Percentiles rank a stretch among this genome's conserved stretches.
Conservation (phyloP, 2,888 invertebrate species). For the Epistrophe grossulariae region DNA sequence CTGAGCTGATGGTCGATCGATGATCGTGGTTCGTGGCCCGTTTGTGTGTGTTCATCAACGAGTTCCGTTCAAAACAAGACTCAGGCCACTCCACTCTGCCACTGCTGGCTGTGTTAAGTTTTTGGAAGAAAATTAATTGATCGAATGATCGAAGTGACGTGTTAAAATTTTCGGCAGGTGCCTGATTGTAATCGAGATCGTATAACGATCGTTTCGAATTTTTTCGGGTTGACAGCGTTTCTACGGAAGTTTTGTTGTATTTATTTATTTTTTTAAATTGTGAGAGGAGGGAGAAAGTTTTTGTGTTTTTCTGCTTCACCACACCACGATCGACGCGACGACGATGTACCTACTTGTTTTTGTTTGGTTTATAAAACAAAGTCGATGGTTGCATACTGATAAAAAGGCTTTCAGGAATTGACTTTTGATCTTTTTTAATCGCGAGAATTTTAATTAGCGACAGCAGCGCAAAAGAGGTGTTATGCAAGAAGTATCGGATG, state of each 20-base stretch:
- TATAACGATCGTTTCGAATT: constrained; percentile 45
- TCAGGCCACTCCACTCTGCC: too few relatives aligned
- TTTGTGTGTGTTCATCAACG: constrained; percentile 36
- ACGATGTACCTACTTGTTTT: background rate
- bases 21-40: constrained; percentile 38
- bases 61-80: constrained; percentile 37
- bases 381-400: constrained; percentile 20
- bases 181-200: constrained; percentile 68
- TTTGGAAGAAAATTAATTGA: constrained; percentile 73
- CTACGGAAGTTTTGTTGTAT: constrained; percentile 14
- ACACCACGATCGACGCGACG: background rate
- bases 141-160: constrained; percentile 75
- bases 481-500: constrained; percentile 23
- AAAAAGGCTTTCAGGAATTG: constrained; percentile 19
- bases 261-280: constrained; percentile 1
- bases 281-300: constrained; percentile 28
- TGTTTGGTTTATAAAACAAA: constrained; percentile 32
- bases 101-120: constrained; percentile 27
- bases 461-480: constrained; percentile 30
- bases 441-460: constrained; percentile 54
- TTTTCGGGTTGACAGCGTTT: constrained; percentile 52
- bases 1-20: constrained; percentile 11
- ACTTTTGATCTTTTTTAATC: constrained; percentile 54
- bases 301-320: constrained; percentile 3
- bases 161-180: constrained; percentile 75